These are phyloP conservation scores for Tympanuchus pallidicinctus DNA, from an alignment of 2,113 vertebrate genomes.

Conservation along the genomic window DNA sequence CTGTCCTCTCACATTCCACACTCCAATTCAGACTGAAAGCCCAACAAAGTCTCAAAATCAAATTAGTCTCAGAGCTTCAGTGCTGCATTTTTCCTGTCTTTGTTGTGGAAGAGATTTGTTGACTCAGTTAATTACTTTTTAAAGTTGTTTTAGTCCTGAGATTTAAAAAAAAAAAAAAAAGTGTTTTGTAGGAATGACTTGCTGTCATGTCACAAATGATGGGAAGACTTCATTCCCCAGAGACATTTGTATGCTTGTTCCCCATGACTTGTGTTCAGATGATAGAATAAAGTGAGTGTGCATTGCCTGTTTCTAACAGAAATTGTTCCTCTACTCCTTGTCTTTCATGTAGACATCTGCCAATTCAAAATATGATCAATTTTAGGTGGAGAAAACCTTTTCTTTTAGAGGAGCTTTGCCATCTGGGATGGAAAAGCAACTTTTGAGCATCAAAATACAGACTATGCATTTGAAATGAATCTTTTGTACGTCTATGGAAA, in stretches of 20 bases:
- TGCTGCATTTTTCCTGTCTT: neutral
- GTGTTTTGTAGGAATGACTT: neutral
- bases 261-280: neutral
- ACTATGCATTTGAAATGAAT: neutral
- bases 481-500: neutral
- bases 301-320: neutral
- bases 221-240: neutral
- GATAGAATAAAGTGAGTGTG: neutral
- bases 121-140: neutral
- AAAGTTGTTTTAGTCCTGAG: neutral
- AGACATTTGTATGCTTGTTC: neutral
- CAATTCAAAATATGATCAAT: neutral
- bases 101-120: neutral
- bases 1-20: neutral
- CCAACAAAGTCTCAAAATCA: neutral
- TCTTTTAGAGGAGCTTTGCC: neutral
- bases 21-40: neutral
- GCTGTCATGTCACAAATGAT: neutral
- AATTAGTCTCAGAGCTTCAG: neutral
- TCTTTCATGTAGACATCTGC: neutral
- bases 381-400: neutral
- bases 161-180: neutral
- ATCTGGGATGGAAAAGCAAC: neutral
- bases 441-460: neutral
- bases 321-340: neutral